These are phyloP conservation scores for Deroptyus accipitrinus DNA, from an alignment of 2,113 vertebrate species.

Conservation along the genomic window DNA sequence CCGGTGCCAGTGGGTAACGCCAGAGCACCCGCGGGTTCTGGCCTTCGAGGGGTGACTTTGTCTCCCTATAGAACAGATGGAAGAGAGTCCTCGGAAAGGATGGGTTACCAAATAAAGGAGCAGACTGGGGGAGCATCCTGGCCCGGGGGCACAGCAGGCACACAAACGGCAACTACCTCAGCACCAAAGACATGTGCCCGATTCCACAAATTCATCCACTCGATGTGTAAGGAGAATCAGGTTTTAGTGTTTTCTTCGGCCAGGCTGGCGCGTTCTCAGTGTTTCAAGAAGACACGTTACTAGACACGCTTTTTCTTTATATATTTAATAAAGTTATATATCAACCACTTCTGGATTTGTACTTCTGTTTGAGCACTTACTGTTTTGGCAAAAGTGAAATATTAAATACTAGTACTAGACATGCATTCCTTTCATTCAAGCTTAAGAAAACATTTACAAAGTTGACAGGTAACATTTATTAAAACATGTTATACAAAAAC, in stretches of 20 bases:
- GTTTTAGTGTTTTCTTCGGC: not conserved
- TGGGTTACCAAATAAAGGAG: not conserved
- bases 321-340: slow-evolving; percentile 64
- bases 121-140: not conserved
- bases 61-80: not conserved
- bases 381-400: slow-evolving; percentile 58
- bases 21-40: not conserved
- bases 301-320: slow-evolving; percentile 10
- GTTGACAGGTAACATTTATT: slow-evolving; percentile 83
- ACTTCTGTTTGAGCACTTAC: slow-evolving; percentile 39
- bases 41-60: not conserved
- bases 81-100: not conserved
- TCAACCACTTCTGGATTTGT: slow-evolving; percentile 39
- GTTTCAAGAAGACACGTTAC: slow-evolving; percentile 46
- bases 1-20: not conserved
- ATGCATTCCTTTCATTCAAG: slow-evolving; percentile 61
- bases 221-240: not conserved
- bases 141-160: not conserved
- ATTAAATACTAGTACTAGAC: slow-evolving; percentile 61
- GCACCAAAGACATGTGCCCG: not conserved
- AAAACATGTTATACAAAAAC: slow-evolving; percentile 85
- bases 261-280: not conserved
- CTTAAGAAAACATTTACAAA: slow-evolving; percentile 75
- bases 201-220: not conserved
- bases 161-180: not conserved